phyloP scores from a whole-genome alignment of 2,888 invertebrate species.

The Protodeltote pygarga region DNA sequence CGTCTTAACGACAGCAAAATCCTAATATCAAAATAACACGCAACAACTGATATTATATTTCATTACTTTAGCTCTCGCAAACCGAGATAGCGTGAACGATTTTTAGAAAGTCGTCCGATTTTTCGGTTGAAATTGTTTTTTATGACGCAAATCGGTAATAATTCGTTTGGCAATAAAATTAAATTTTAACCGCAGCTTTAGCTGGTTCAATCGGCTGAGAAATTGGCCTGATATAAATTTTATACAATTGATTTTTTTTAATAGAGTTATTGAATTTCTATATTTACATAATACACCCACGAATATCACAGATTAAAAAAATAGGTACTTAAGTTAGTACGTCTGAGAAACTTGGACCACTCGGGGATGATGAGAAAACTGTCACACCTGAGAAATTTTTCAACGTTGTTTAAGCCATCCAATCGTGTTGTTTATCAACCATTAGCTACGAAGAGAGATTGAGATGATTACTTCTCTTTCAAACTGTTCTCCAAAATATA shows the following conservation, averaged over 20 bases:
- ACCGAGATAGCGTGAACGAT: constrained; percentile 41
- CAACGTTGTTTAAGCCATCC: too few relatives aligned
- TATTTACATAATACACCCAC: too few relatives aligned
- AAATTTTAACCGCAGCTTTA: constrained; percentile 29
- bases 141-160: constrained; percentile 36
- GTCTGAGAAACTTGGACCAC: too few relatives aligned
- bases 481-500: too few relatives aligned
- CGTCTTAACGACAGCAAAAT: constrained; percentile 8
- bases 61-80: constrained; percentile 32
- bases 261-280: too few relatives aligned
- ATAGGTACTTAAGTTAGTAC: too few relatives aligned
- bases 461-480: too few relatives aligned
- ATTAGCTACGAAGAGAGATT: too few relatives aligned
- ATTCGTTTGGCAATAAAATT: constrained; percentile 36
- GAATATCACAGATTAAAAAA: too few relatives aligned
- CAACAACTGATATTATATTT: constrained; percentile 43
- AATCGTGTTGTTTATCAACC: too few relatives aligned
- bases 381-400: too few relatives aligned
- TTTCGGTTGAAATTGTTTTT: constrained; percentile 41
- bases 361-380: too few relatives aligned
- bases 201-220: constrained; percentile 22
- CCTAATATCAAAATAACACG: constrained; percentile 29
- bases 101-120: constrained; percentile 56
- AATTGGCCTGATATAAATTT: constrained; percentile 15
- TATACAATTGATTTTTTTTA: background rate